phyloP scores from a whole-genome alignment of 2,113 vertebrate species.

The Triplophysa dalaica region DNA sequence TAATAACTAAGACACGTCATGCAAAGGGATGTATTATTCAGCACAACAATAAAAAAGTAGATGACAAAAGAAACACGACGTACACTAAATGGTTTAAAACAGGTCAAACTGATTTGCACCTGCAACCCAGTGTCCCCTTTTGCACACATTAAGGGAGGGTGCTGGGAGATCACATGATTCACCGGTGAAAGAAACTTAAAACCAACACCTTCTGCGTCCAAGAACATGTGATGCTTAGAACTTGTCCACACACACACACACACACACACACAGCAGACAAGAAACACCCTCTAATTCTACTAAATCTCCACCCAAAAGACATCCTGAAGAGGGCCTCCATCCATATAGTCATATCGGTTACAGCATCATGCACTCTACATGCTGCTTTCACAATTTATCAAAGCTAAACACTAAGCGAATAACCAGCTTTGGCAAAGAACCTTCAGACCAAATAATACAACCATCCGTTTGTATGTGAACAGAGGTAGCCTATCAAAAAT shows the following conservation, averaged over 20 bases:
- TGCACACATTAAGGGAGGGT: conserved; percentile 63
- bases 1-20: background rate
- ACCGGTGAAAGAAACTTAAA: conserved; percentile 77
- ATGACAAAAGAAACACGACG: background rate
- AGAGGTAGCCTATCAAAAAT: too few relatives aligned
- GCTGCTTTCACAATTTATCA: background rate
- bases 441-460: background rate
- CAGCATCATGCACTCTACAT: background rate
- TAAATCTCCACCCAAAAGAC: conserved; percentile 1
- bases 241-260: conserved; percentile 13
- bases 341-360: background rate
- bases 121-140: conserved; percentile 69
- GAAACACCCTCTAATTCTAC: background rate
- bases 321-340: background rate
- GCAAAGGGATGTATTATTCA: too few relatives aligned
- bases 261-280: background rate
- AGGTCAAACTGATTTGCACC: conserved; percentile 32
- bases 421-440: too few relatives aligned
- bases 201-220: conserved; percentile 73
- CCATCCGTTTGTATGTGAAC: too few relatives aligned
- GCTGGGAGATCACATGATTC: conserved; percentile 67
- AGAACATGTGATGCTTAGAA: conserved; percentile 68
- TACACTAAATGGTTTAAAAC: conserved; percentile 1
- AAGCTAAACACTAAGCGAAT: too few relatives aligned
- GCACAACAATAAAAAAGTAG: background rate